Conservation (phyloP, 1,140 invertebrate species). For the Aphis craccivora region DNA sequence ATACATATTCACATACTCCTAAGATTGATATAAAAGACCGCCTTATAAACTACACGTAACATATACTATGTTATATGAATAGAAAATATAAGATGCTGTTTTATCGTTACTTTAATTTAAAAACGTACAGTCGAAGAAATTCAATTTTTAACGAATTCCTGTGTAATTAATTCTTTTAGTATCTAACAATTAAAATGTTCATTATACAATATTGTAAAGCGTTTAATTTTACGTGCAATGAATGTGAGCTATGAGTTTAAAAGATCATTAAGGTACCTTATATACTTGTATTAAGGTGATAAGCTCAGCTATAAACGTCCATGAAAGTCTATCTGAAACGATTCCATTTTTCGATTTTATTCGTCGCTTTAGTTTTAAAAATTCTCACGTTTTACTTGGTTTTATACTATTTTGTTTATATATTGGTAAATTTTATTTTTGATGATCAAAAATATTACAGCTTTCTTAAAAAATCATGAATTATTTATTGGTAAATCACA, state of each 20-base stretch:
- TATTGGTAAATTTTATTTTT: background rate
- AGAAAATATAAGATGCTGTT: background rate
- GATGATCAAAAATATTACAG: background rate
- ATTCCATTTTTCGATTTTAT: background rate
- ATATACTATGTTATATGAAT: background rate
- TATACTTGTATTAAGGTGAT: background rate
- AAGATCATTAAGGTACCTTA: background rate
- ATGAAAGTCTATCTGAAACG: background rate
- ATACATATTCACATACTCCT: too few relatives aligned
- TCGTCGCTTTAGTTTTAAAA: background rate
- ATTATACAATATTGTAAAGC: background rate
- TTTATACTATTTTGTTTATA: background rate
- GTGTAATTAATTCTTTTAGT: background rate
- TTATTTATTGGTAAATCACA: background rate
- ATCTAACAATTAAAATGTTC: background rate
- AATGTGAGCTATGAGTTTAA: background rate
- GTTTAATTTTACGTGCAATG: background rate
- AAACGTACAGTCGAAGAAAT: background rate
- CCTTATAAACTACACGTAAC: background rate
- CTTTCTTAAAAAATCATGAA: background rate
- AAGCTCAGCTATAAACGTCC: background rate
- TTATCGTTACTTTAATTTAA: background rate
- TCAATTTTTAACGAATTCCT: background rate
- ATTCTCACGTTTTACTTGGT: background rate
- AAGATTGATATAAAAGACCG: background rate